Evolutionary conservation across 2,797 vertebrate species (phyloP).

Genomic region (Enteromius radiatus): DNA sequence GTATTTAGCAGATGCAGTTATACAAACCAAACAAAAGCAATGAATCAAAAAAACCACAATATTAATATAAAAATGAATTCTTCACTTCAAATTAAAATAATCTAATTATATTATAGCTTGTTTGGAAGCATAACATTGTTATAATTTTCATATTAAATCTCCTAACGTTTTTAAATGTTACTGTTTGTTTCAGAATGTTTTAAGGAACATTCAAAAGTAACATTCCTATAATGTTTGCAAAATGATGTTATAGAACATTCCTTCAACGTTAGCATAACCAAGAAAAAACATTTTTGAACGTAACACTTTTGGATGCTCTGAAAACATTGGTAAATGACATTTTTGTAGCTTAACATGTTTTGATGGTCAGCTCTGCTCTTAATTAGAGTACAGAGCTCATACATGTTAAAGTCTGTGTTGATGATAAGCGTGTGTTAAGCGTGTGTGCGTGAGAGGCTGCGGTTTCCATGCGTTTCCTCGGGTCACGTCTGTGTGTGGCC

Average conservation of each 20-base stretch:
- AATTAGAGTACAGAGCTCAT: not conserved
- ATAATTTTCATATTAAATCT: too few relatives aligned
- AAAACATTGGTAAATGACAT: not conserved
- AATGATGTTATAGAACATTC: not conserved
- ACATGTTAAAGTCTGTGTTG: not conserved
- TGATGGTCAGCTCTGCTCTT: not conserved
- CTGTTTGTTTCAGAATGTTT: not conserved
- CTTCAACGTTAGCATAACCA: not conserved
- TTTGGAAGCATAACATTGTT: too few relatives aligned
- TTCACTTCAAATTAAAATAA: not conserved
- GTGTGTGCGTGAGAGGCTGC: constrained; percentile 15
- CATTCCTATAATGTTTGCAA: not conserved
- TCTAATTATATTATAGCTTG: not conserved
- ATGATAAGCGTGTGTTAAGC: not conserved
- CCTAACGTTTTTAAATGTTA: not conserved
- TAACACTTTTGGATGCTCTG: not conserved
- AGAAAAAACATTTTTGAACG: not conserved
- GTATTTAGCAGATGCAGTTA: not conserved
- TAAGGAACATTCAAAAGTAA: not conserved
- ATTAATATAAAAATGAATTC: not conserved
- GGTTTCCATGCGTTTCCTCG: constrained; percentile 22
- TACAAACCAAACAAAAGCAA: not conserved
- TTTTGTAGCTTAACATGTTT: not conserved
- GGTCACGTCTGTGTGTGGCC: constrained; percentile 35
- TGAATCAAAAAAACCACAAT: not conserved